A percentile compares a stretch with the other conserved stretches of the same genome.
Evolutionary conservation across 2,113 vertebrate genomes (phyloP).

Genomic region (Muntiacus muntjak): DNA sequence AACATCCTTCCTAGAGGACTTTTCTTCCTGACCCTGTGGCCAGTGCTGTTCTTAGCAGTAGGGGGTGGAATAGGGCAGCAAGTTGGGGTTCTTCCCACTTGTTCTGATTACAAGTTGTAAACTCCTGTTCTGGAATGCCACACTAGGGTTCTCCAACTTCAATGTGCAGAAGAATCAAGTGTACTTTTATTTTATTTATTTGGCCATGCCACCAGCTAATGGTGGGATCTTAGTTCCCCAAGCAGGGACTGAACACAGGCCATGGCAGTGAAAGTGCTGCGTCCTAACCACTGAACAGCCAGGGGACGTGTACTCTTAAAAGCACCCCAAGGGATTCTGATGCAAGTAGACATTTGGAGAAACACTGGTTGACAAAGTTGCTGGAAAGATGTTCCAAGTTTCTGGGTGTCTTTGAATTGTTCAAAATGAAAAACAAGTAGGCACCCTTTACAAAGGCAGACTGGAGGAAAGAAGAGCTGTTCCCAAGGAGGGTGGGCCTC

Average conservation of each 20-base stretch:
- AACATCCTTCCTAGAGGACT: background rate
- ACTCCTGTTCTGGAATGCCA: background rate
- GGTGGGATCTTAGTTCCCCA: background rate
- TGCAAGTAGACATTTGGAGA: background rate
- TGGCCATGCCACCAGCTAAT: background rate
- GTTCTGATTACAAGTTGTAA: background rate
- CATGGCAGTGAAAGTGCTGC: background rate
- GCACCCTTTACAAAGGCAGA: background rate
- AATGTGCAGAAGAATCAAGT: background rate
- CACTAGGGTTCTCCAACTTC: background rate
- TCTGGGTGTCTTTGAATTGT: background rate
- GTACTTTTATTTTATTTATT: background rate
- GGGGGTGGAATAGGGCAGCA: background rate
- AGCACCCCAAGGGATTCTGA: background rate
- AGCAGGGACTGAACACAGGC: background rate
- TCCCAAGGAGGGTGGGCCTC: background rate
- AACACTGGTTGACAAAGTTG: background rate
- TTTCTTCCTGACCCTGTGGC: background rate
- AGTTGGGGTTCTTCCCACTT: background rate
- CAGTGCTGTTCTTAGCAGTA: background rate
- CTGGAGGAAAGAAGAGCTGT: background rate
- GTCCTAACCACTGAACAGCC: background rate
- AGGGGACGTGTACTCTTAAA: background rate
- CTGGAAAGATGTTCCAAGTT: background rate
- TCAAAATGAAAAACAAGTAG: background rate